Evolutionary conservation across 1,140 invertebrate species (phyloP).

Genomic region (Drosophila nikananu): DNA sequence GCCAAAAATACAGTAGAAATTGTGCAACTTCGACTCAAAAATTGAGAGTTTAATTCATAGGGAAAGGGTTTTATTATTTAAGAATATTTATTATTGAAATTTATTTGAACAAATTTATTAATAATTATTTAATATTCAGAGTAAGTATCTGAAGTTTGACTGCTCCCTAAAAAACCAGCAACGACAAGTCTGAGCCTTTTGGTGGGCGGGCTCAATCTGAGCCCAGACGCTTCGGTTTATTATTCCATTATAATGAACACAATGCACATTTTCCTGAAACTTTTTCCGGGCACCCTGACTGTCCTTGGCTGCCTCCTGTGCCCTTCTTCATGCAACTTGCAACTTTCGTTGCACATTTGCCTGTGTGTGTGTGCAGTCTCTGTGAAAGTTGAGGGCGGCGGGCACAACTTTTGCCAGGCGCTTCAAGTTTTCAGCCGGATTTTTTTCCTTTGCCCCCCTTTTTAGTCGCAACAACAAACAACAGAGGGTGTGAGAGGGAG

Average conservation of each 20-base stretch:
- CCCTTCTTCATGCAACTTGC: constrained; percentile 48
- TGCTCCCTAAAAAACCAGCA: constrained; percentile 11
- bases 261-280: constrained; percentile 73
- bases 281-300: constrained; percentile 51
- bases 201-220: constrained; percentile 37
- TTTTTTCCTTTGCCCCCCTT: constrained; percentile 39
- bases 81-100: not conserved
- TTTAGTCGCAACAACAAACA: constrained; percentile 31
- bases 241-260: constrained; percentile 83
- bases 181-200: constrained; percentile 14
- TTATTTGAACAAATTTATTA: not conserved
- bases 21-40: not conserved
- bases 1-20: constrained; percentile 25
- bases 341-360: constrained; percentile 77
- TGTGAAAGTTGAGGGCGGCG: constrained; percentile 34
- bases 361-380: constrained; percentile 68
- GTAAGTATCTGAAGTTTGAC: constrained; percentile 12
- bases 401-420: constrained; percentile 60
- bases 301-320: constrained; percentile 32
- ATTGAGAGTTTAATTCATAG: not conserved
- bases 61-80: not conserved
- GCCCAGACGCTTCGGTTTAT: constrained; percentile 67
- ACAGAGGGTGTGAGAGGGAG: not conserved
- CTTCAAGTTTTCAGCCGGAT: constrained; percentile 65
- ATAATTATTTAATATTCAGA: not conserved